Percentiles rank a stretch among this genome's conserved stretches.
phyloP scores from a whole-genome alignment of 2,113 vertebrate species.

The Cathartes aura region DNA sequence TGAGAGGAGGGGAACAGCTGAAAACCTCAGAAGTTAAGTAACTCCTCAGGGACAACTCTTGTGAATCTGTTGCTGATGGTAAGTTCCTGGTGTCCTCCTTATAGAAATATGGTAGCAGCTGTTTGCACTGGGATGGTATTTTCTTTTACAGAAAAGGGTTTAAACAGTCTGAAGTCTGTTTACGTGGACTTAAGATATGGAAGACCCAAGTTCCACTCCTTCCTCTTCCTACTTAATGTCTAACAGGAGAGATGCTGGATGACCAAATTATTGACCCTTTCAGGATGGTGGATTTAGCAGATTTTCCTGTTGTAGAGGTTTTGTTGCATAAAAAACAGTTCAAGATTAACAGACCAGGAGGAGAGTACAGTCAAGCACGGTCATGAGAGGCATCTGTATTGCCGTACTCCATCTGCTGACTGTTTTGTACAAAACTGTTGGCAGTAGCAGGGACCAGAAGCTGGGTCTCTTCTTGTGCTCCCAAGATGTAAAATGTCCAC shows the following conservation, averaged over 20 bases:
- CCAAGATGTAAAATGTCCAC: background rate
- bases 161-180: background rate
- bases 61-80: background rate
- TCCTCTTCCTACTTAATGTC: background rate
- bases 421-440: background rate
- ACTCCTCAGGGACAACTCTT: background rate
- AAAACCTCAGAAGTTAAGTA: background rate
- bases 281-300: background rate
- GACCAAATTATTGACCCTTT: background rate
- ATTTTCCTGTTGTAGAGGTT: background rate
- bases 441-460: background rate
- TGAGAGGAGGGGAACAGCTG: background rate
- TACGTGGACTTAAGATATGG: background rate
- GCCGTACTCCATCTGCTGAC: background rate
- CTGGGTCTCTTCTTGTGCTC: background rate
- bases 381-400: background rate
- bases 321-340: background rate
- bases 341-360: background rate
- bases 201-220: background rate
- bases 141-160: background rate
- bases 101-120: background rate
- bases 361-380: background rate
- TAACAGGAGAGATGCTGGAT: background rate
- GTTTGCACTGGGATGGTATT: background rate
- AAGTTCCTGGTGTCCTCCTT: background rate